Percentiles rank a stretch among this genome's conserved stretches.
Evolutionary conservation across 2,888 invertebrate genomes (phyloP).

Genomic region (Sarcophaga variegata): DNA sequence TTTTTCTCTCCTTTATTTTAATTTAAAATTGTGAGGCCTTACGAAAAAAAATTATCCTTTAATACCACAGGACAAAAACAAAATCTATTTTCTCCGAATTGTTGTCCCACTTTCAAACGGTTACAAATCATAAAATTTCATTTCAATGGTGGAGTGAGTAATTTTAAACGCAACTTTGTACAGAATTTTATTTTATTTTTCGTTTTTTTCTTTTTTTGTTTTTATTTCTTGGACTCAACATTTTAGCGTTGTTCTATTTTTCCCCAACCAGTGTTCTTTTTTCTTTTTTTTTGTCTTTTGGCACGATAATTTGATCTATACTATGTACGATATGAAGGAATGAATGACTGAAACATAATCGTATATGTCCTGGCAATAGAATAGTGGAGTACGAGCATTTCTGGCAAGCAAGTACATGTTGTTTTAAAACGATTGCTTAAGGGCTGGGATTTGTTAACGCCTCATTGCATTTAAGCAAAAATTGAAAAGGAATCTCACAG

Average conservation of each 20-base stretch:
- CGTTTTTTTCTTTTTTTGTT: background rate
- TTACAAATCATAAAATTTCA: too few species aligned
- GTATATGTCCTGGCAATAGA: slow-evolving; percentile 4
- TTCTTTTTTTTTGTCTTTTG: background rate
- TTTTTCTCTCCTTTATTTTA: too few species aligned
- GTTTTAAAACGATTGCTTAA: slow-evolving; percentile 46
- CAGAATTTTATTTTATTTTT: background rate
- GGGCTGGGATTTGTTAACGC: slow-evolving; percentile 63
- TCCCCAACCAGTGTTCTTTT: background rate
- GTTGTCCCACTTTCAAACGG: too few species aligned
- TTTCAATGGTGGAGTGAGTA: background rate
- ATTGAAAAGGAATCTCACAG: slow-evolving; percentile 1
- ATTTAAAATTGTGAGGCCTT: too few species aligned
- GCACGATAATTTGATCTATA: slow-evolving; percentile 44
- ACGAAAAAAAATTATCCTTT: too few species aligned
- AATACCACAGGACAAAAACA: too few species aligned
- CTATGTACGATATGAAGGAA: background rate
- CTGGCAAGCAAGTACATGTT: slow-evolving; percentile 2
- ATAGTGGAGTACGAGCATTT: background rate
- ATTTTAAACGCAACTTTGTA: background rate
- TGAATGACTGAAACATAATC: slow-evolving; percentile 12
- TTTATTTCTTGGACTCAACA: slow-evolving; percentile 27
- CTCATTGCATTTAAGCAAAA: slow-evolving; percentile 52
- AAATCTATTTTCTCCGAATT: too few species aligned
- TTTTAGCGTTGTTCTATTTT: slow-evolving; percentile 51